These are phyloP conservation scores for Gryllus bimaculatus DNA, from an alignment of 1,140 invertebrate species.

Conservation along the genomic window DNA sequence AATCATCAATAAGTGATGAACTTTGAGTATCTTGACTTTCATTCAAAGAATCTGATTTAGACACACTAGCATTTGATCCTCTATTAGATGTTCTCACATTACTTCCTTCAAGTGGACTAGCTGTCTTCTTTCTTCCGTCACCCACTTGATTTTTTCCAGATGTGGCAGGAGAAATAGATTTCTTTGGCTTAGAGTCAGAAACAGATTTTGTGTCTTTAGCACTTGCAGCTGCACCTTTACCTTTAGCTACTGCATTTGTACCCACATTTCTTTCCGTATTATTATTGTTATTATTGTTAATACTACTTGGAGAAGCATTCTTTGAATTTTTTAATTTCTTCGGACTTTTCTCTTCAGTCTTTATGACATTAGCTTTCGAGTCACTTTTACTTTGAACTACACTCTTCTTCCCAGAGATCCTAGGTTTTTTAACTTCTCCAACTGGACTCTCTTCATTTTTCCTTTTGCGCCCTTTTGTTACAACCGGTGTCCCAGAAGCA, in stretches of 20 bases:
- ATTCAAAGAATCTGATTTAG: not conserved
- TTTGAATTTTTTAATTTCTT: constrained; percentile 7
- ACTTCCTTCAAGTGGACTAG: not conserved
- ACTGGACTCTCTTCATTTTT: not conserved
- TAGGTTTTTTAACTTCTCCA: constrained; percentile 1
- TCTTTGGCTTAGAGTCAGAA: not conserved
- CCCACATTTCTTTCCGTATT: not conserved
- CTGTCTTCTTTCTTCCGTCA: not conserved
- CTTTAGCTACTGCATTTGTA: not conserved
- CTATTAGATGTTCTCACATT: not conserved
- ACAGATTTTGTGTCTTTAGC: not conserved
- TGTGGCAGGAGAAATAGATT: not conserved
- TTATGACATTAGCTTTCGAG: not conserved
- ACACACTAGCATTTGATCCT: not conserved
- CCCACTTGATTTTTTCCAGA: not conserved
- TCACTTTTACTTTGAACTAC: not conserved
- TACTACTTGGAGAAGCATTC: not conserved
- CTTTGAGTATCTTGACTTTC: not conserved
- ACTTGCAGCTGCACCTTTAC: not conserved
- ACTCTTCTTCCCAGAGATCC: constrained; percentile 5
- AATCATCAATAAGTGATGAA: not conserved
- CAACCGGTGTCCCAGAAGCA: not conserved
- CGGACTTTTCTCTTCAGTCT: constrained; percentile 3
- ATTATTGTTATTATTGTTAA: too few species aligned
- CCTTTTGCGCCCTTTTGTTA: not conserved